A percentile compares a stretch with the other conserved stretches of the same genome.
Evolutionary conservation across 2,113 vertebrate genomes (phyloP).

Genomic region (Vimba vimba): DNA sequence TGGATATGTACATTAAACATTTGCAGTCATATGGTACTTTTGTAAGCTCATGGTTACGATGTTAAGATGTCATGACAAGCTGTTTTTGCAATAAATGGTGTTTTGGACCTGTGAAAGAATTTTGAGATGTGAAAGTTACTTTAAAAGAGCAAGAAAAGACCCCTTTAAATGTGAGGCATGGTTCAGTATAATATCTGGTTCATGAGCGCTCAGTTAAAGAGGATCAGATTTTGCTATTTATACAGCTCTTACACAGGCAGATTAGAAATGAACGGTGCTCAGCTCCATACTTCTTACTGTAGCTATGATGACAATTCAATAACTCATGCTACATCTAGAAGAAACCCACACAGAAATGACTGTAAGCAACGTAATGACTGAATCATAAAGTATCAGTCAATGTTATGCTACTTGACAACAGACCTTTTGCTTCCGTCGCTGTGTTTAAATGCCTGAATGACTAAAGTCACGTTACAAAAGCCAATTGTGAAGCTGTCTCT

Average conservation of each 20-base stretch:
- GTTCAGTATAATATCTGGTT: slow-evolving; percentile 61
- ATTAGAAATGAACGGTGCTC: slow-evolving; percentile 65
- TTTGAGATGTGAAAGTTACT: background rate
- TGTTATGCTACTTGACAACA: background rate
- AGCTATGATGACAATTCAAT: slow-evolving; percentile 30
- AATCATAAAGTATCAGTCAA: slow-evolving; percentile 13
- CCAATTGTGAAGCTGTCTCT: background rate
- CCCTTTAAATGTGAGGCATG: slow-evolving; percentile 9
- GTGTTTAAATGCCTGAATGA: too few relatives aligned
- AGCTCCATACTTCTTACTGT: slow-evolving; percentile 53
- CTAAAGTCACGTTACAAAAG: background rate
- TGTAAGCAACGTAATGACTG: background rate
- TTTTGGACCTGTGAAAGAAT: background rate
- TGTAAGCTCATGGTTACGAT: background rate
- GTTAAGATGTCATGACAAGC: background rate
- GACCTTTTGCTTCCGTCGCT: background rate
- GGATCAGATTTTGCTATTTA: slow-evolving; percentile 78
- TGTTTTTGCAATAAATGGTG: background rate
- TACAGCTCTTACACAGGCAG: slow-evolving; percentile 60
- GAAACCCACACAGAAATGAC: background rate
- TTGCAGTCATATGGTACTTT: background rate
- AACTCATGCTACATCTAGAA: background rate
- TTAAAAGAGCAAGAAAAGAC: background rate
- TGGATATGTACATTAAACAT: background rate
- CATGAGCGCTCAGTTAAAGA: slow-evolving; percentile 68